Conservation (phyloP, 1,140 invertebrate genomes). For the Paraescarpia echinospica region DNA sequence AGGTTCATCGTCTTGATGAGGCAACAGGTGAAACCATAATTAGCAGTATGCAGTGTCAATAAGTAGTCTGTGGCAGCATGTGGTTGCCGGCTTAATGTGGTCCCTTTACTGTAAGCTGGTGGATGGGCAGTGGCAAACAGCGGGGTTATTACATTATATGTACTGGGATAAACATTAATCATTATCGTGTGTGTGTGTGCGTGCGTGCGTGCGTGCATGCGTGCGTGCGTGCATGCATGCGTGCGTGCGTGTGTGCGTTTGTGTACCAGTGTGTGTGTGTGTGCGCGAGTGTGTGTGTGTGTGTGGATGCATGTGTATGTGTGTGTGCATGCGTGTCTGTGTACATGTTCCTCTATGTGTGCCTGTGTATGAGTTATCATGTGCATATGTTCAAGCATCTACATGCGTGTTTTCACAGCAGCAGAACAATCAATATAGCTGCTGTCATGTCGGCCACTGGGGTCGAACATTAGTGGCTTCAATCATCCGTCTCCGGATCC, state of each 20-base stretch:
- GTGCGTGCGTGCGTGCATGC: background rate
- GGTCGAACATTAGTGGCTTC: too few relatives aligned
- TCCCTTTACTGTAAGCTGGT: background rate
- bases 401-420: background rate
- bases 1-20: background rate
- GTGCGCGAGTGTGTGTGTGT: background rate
- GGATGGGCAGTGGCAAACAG: background rate
- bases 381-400: background rate
- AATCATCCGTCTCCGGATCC: too few relatives aligned
- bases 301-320: background rate
- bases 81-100: background rate
- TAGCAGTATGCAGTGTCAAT: background rate
- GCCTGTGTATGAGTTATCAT: background rate
- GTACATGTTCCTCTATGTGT: background rate
- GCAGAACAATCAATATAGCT: too few relatives aligned
- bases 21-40: background rate
- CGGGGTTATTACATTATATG: background rate
- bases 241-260: background rate
- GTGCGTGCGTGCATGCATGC: background rate
- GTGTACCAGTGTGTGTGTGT: background rate
- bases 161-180: background rate
- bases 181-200: background rate
- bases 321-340: background rate
- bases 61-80: background rate
- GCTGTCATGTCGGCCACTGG: too few relatives aligned